Evolutionary conservation across 2,888 invertebrate species (phyloP).

Genomic region (Hedychridium roseum): DNA sequence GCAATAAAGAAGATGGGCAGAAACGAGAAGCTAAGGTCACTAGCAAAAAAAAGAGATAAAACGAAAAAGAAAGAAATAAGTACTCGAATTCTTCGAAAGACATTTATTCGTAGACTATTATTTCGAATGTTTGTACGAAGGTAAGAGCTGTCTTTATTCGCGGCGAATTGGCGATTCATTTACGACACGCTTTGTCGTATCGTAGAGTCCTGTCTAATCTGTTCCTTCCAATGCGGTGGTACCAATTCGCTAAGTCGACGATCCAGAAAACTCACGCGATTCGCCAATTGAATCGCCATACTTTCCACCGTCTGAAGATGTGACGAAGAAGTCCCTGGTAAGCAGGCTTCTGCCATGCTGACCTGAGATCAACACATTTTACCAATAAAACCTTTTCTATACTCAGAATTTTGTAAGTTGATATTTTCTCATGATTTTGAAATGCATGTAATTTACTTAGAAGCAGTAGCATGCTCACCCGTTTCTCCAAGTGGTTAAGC

Average conservation of each 20-base stretch:
- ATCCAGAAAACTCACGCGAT: slow-evolving; percentile 64
- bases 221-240: slow-evolving; percentile 63
- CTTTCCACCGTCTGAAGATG: slow-evolving; percentile 64
- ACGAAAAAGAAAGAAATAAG: too few species aligned
- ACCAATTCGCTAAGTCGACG: slow-evolving; percentile 65
- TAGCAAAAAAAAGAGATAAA: not conserved
- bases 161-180: not conserved
- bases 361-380: slow-evolving; percentile 26
- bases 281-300: slow-evolving; percentile 61
- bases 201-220: slow-evolving; percentile 40
- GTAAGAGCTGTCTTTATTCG: not conserved
- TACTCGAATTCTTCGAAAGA: not conserved
- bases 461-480: slow-evolving; percentile 58
- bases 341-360: slow-evolving; percentile 53
- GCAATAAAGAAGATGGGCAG: too few species aligned
- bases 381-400: too few species aligned
- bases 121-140: not conserved
- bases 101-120: not conserved
- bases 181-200: not conserved
- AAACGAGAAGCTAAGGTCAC: too few species aligned
- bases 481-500: slow-evolving; percentile 62
- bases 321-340: slow-evolving; percentile 62
- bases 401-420: too few species aligned
- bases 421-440: too few species aligned
- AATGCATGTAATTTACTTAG: too few species aligned